Evolutionary conservation across 2,113 vertebrate genomes (phyloP).

Genomic region (Lepidothrix coronata): DNA sequence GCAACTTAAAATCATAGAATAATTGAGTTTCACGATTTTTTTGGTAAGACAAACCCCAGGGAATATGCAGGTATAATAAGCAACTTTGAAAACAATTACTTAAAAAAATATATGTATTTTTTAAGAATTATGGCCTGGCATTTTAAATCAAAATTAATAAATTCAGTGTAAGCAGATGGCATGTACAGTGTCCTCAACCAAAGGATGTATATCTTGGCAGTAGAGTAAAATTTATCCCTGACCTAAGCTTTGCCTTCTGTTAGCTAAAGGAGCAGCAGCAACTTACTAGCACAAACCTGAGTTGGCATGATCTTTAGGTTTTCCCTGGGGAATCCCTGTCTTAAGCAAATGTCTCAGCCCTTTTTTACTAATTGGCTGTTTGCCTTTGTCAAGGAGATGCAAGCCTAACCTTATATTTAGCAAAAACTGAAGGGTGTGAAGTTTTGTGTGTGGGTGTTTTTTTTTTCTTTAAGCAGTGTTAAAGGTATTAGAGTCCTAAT

Average conservation of each 20-base stretch:
- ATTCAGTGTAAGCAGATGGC: background rate
- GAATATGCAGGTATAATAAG: background rate
- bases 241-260: constrained; percentile 1
- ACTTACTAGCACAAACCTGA: background rate
- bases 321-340: background rate
- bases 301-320: background rate
- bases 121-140: background rate
- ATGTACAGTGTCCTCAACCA: background rate
- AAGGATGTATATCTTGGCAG: background rate
- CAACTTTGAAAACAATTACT: background rate
- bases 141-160: background rate
- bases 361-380: background rate
- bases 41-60: background rate
- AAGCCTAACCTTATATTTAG: background rate
- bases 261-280: background rate
- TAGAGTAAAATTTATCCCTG: background rate
- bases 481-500: constrained; percentile 10
- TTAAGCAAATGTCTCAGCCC: background rate
- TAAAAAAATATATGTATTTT: background rate
- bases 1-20: background rate
- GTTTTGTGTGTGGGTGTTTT: background rate
- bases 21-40: background rate
- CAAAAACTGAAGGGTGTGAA: background rate
- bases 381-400: background rate
- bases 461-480: background rate